Evolutionary conservation across 1,140 invertebrate genomes (phyloP).

Genomic region (Drosophila miranda): DNA sequence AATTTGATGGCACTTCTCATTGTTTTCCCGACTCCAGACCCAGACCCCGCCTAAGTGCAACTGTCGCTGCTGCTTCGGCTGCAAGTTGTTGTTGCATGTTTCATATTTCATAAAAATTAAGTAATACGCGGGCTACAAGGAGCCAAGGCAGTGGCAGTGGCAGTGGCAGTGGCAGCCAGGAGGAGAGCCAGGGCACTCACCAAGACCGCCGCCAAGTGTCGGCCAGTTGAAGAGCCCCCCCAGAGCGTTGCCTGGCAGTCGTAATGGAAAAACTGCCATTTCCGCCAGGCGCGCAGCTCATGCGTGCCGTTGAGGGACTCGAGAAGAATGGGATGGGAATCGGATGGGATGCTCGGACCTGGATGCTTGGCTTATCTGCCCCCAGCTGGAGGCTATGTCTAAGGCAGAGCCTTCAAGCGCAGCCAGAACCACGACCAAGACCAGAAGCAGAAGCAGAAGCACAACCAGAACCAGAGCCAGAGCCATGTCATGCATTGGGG

Average conservation of each 20-base stretch:
- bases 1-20: constrained; percentile 52
- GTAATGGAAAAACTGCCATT: constrained; percentile 78
- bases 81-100: constrained; percentile 37
- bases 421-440: neutral
- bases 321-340: neutral
- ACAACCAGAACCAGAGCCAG: constrained; percentile 3
- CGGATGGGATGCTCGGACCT: constrained; percentile 6
- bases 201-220: constrained; percentile 17
- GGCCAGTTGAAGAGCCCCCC: constrained; percentile 43
- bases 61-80: constrained; percentile 26
- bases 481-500: constrained; percentile 59
- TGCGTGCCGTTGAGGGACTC: constrained; percentile 31
- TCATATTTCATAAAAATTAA: constrained; percentile 79
- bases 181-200: constrained; percentile 2
- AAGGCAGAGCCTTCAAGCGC: constrained; percentile 1
- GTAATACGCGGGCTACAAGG: constrained; percentile 48
- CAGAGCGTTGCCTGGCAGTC: constrained; percentile 41
- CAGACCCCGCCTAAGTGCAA: constrained; percentile 18
- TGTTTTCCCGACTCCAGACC: constrained; percentile 22
- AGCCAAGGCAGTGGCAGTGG: no score
- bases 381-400: constrained; percentile 40
- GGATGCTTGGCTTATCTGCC: constrained; percentile 34
- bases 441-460: constrained; percentile 3
- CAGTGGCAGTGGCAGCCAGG: neutral
- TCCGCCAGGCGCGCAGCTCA: constrained; percentile 63